Percentiles rank a stretch among this genome's conserved stretches.
These are phyloP conservation scores for Thera obeliscata DNA, from an alignment of 2,888 invertebrate genomes.

Conservation along the genomic window DNA sequence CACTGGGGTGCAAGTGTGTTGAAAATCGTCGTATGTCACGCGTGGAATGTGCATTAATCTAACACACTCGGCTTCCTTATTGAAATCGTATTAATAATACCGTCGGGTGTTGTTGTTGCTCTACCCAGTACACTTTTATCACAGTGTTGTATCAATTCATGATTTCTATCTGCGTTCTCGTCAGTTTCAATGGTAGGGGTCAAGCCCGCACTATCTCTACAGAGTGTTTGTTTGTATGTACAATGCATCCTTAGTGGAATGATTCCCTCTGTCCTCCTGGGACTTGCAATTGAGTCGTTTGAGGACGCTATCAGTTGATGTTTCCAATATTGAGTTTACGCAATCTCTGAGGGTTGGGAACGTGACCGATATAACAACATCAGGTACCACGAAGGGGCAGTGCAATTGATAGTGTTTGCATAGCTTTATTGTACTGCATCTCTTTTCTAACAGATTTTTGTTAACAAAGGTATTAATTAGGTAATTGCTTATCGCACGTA, in stretches of 20 bases:
- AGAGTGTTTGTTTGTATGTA: slow-evolving; percentile 42
- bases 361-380: slow-evolving; percentile 25
- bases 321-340: slow-evolving; percentile 36
- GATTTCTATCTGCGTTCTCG: background rate
- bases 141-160: no score
- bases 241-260: slow-evolving; percentile 53
- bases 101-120: no score
- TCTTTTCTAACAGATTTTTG: background rate
- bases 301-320: slow-evolving; percentile 40
- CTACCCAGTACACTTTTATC: no score
- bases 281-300: slow-evolving; percentile 51
- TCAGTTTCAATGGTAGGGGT: slow-evolving; percentile 32
- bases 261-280: slow-evolving; percentile 44
- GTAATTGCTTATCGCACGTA: no score
- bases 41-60: no score
- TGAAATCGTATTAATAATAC: no score
- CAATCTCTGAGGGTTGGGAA: slow-evolving; percentile 36
- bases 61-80: no score
- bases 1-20: no score
- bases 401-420: slow-evolving; percentile 7
- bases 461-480: no score
- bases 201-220: slow-evolving; percentile 33
- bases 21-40: no score
- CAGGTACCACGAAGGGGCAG: slow-evolving; percentile 25
- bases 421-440: slow-evolving; percentile 1